These are phyloP conservation scores for Cheirogaleus medius DNA, from an alignment of 2,113 vertebrate species.

Conservation along the genomic window DNA sequence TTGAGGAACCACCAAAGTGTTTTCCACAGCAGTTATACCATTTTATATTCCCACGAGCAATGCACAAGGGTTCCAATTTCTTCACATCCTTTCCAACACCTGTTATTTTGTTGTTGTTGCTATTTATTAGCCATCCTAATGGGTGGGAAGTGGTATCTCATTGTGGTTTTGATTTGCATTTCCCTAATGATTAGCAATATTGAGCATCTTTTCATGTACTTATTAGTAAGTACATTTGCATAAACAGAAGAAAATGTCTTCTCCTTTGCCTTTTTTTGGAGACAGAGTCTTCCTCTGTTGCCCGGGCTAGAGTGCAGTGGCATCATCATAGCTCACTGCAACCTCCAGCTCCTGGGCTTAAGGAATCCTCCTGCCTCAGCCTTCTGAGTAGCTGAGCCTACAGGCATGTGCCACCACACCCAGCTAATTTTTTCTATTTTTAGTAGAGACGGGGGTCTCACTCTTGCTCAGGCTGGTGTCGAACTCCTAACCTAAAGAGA, in stretches of 20 bases:
- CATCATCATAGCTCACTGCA: no score
- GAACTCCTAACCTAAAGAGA: background rate
- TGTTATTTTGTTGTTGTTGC: background rate
- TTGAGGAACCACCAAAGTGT: background rate
- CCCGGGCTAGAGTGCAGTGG: no score
- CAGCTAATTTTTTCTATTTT: background rate
- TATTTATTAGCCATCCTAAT: background rate
- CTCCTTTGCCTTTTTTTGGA: no score
- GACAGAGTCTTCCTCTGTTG: no score
- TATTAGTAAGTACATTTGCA: background rate
- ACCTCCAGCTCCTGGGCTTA: no score
- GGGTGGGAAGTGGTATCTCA: background rate
- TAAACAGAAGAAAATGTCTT: background rate
- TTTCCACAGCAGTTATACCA: background rate
- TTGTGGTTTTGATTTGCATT: background rate
- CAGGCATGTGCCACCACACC: fast-evolving
- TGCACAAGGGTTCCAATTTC: background rate
- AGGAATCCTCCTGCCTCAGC: no score
- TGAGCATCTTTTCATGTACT: background rate
- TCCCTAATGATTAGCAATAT: background rate
- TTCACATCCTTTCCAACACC: background rate
- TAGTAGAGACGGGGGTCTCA: background rate
- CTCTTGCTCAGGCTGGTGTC: background rate
- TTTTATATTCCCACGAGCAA: background rate
- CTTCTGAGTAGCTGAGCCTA: background rate